Evolutionary conservation across 2,113 vertebrate genomes (phyloP).

Genomic region (Pimephales promelas): DNA sequence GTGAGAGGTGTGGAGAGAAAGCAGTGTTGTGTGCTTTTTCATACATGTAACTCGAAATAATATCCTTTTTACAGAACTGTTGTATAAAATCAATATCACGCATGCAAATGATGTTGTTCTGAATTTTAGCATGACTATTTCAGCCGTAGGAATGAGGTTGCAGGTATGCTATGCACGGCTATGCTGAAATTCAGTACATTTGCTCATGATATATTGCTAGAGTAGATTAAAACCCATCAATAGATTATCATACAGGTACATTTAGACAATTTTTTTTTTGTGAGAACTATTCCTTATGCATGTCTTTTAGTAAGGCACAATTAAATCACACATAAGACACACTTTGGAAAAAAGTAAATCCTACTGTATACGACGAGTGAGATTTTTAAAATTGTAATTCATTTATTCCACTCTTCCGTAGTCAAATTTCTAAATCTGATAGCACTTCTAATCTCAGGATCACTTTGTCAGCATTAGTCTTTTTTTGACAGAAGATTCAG

Average conservation of each 20-base stretch:
- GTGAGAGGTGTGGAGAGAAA: neutral
- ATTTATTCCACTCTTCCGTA: neutral
- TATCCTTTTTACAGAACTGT: neutral
- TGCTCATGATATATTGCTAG: slow-evolving; percentile 12
- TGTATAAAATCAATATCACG: slow-evolving; percentile 25
- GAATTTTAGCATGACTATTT: slow-evolving; percentile 12
- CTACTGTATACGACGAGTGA: neutral
- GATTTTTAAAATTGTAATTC: neutral
- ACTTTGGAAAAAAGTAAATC: neutral
- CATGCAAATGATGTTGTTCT: neutral
- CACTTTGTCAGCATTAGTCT: slow-evolving; percentile 10
- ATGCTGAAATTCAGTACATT: neutral
- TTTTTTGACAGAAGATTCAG: slow-evolving; percentile 10
- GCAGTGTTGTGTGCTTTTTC: neutral
- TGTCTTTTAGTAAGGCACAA: no score
- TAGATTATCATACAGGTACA: no score
- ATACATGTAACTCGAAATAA: neutral
- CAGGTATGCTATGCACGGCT: neutral
- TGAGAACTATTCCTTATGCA: no score
- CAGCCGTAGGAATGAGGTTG: neutral
- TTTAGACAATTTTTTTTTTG: no score
- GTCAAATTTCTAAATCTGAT: slow-evolving; percentile 5
- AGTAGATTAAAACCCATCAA: slow-evolving; percentile 9
- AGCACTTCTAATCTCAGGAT: neutral
- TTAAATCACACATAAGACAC: neutral